Percentiles rank a stretch among this genome's conserved stretches.
These are phyloP conservation scores for Ennomos erosarius DNA, from an alignment of 2,888 invertebrate genomes.

Conservation along the genomic window DNA sequence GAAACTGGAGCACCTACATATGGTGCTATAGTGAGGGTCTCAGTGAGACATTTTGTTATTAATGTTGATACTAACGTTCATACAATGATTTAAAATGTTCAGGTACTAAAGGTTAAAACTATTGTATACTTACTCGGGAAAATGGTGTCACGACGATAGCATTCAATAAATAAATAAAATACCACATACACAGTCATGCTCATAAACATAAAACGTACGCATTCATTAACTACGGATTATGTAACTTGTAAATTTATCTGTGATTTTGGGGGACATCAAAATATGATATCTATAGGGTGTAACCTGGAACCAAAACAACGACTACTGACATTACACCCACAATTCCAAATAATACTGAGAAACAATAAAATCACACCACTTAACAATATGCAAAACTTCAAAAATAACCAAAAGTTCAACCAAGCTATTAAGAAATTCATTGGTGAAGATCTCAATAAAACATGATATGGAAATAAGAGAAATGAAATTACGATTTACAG, in stretches of 20 bases:
- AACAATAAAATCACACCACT: constrained; percentile 77
- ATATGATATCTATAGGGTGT: constrained; percentile 69
- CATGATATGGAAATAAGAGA: constrained; percentile 64
- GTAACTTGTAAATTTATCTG: constrained; percentile 82
- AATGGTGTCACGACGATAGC: constrained; percentile 28
- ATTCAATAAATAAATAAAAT: constrained; percentile 46
- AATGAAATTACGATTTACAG: constrained; percentile 58
- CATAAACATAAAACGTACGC: constrained; percentile 70
- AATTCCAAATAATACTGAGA: constrained; percentile 64
- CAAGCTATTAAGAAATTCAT: constrained; percentile 69
- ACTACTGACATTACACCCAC: constrained; percentile 81
- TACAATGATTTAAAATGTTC: not conserved
- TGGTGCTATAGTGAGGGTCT: constrained; percentile 25
- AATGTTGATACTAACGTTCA: constrained; percentile 28
- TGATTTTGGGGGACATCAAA: constrained; percentile 59
- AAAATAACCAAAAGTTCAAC: constrained; percentile 64
- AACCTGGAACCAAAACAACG: constrained; percentile 84
- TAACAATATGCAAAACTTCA: constrained; percentile 69
- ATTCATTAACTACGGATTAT: constrained; percentile 65
- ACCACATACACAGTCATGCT: constrained; percentile 75
- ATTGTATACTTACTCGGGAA: constrained; percentile 45
- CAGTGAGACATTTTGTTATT: constrained; percentile 14
- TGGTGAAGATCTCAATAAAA: constrained; percentile 60
- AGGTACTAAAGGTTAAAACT: constrained; percentile 14
- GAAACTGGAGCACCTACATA: constrained; percentile 51